Base-by-base conservation (phyloP, 2,113 vertebrate species). In the Cichladusa arquata region DNA sequence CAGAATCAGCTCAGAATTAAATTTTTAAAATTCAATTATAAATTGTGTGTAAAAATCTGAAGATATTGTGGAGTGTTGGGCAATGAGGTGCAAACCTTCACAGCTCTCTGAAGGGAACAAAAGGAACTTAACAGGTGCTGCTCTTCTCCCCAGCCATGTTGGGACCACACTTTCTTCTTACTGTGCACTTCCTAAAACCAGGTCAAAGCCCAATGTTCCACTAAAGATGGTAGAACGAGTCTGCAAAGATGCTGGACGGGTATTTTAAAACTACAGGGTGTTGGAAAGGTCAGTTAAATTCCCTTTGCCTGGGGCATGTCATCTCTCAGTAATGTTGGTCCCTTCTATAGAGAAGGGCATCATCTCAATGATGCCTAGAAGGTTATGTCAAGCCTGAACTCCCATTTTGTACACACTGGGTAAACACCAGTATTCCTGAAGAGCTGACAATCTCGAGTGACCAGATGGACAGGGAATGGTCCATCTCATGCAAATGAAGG, bases 311-410 rank as follows among this genome's bases (percentile, higher is more conserved):
- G 6, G 50, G 45, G 8, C 22, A 9, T 77, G 58, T 65, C 86
- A 50, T 91, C 58, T 22, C 19, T 79, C 54, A 45, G 73, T 76
- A 40, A 81, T 17, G 19, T 40, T 82, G 83, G 64, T 85, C 50
- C 84, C 81, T 85, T 93, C 93, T 93, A 48, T 47, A 87, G 57
- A 77, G 53, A 69, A n/a, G n/a, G n/a, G n/a, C n/a, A n/a, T n/a
- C n/a, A n/a, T n/a, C n/a, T n/a, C n/a, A n/a, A 31, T 50, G 81
- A 65, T 45, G 45, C 61, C 61, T 76, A 60, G 77, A 48, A 88
- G 47, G 28, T 50, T n/a, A 28, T 86, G 42, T 73, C 53, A 79
- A 71, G 61, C 38, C 9, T 76, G 48, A 72, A 12, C 57, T 84
- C 81, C 25, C 9, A 28, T 69, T 87, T 57, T 89, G 81, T 72